Evolutionary conservation across 2,888 invertebrate species (phyloP).

Genomic region (Chorisops tibialis): DNA sequence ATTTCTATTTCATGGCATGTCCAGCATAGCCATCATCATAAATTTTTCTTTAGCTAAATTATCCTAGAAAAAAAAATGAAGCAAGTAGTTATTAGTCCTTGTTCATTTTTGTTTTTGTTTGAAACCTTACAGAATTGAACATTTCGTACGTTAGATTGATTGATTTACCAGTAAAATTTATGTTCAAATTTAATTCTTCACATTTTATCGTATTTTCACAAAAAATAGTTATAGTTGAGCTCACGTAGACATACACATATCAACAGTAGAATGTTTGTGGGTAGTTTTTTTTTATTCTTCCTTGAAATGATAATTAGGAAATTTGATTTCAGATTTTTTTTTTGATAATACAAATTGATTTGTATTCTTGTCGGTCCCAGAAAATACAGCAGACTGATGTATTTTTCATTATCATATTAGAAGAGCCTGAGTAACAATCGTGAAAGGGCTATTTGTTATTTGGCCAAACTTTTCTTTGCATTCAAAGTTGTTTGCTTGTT

Average conservation of each 20-base stretch:
- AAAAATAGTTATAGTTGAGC: neutral
- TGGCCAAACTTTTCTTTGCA: slow-evolving; percentile 43
- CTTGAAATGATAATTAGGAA: too few species aligned
- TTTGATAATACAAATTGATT: neutral
- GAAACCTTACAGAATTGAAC: slow-evolving; percentile 3
- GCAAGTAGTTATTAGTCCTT: slow-evolving; percentile 18
- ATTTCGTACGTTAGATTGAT: neutral
- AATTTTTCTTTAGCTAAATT: slow-evolving; percentile 6
- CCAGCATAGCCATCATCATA: slow-evolving; percentile 28
- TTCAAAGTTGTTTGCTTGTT: slow-evolving; percentile 50
- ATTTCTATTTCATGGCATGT: slow-evolving; percentile 24
- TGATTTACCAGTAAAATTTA: too few species aligned
- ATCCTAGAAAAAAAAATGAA: slow-evolving; percentile 11
- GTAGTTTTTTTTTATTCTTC: too few species aligned
- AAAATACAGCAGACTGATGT: neutral
- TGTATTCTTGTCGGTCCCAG: neutral
- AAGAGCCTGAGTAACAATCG: slow-evolving; percentile 33
- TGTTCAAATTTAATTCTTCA: too few species aligned
- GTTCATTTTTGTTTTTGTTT: neutral
- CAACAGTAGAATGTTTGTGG: too few species aligned
- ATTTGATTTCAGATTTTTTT: too few species aligned
- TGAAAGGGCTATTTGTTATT: slow-evolving; percentile 50
- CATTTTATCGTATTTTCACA: neutral
- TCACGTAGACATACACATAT: neutral
- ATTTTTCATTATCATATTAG: neutral